Evolutionary conservation across 2,113 vertebrate species (phyloP).

Genomic region (Dendrocopos noguchii): DNA sequence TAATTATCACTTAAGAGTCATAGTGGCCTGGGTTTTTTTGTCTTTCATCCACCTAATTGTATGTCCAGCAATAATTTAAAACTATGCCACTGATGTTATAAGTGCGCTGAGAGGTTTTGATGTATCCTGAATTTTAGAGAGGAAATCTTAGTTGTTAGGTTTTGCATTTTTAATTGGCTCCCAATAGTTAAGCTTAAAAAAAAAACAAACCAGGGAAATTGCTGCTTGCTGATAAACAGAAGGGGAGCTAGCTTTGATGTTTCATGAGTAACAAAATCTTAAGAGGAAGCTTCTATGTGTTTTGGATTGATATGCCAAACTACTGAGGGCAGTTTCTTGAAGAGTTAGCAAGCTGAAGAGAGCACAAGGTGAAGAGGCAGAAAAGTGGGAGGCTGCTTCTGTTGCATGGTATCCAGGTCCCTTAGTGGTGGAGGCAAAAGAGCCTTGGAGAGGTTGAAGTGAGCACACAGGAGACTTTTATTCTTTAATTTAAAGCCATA

Average conservation of each 20-base stretch:
- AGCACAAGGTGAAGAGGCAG: not conserved
- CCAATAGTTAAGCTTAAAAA: constrained; percentile 10
- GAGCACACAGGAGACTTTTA: not conserved
- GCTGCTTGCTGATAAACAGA: constrained; percentile 28
- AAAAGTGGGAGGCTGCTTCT: not conserved
- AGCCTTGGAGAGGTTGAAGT: not conserved
- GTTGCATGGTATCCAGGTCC: not conserved
- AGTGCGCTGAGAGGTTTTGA: not conserved
- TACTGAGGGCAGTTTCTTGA: constrained; percentile 1
- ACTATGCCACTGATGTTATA: not conserved
- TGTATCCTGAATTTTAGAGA: not conserved
- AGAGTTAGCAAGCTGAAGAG: not conserved
- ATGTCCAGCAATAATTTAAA: not conserved
- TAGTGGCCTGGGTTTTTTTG: not conserved
- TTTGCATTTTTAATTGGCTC: constrained; percentile 13
- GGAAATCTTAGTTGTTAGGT: not conserved
- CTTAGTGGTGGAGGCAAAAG: not conserved
- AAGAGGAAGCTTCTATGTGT: not conserved
- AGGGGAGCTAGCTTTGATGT: constrained; percentile 34
- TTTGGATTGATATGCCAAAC: not conserved
- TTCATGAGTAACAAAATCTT: constrained; percentile 42
- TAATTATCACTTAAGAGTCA: not conserved
- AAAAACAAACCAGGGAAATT: not conserved
- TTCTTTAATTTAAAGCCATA: not conserved
- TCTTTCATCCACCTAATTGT: not conserved